phyloP scores from a whole-genome alignment of 2,888 invertebrate genomes.

The Hermaeophaga mercurialis region DNA sequence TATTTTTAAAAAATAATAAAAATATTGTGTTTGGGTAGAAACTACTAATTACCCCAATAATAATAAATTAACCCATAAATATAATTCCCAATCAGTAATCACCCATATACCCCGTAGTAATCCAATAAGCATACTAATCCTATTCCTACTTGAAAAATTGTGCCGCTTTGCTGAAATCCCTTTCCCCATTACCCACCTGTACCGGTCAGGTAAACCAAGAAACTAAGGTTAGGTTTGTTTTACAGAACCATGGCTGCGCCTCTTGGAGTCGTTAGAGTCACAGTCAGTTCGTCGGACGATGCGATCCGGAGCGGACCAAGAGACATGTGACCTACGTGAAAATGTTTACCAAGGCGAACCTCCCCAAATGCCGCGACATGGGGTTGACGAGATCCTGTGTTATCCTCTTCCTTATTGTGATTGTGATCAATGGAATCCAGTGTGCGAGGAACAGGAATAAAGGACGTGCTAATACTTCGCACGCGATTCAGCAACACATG shows the following conservation, averaged over 20 bases:
- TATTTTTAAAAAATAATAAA: too few species aligned
- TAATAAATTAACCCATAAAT: not conserved
- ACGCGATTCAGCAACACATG: slow-evolving; percentile 34
- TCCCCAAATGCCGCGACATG: slow-evolving; percentile 37
- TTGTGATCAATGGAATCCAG: slow-evolving; percentile 34
- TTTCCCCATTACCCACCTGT: slow-evolving; percentile 39
- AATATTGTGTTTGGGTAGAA: too few species aligned
- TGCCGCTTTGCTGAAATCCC: slow-evolving; percentile 25
- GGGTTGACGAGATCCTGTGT: slow-evolving; percentile 30
- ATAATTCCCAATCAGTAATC: not conserved
- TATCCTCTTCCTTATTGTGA: slow-evolving; percentile 34
- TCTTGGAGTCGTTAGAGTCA: slow-evolving; percentile 6
- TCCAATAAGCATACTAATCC: slow-evolving; percentile 5
- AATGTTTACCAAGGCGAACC: slow-evolving; percentile 35
- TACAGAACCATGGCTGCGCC: slow-evolving; percentile 42
- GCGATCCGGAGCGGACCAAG: slow-evolving; percentile 40
- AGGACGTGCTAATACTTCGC: slow-evolving; percentile 30
- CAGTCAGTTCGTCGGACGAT: slow-evolving; percentile 42
- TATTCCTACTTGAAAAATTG: slow-evolving; percentile 3
- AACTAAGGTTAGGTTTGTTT: slow-evolving; percentile 41
- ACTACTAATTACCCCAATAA: not conserved
- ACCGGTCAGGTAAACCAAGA: slow-evolving; percentile 39
- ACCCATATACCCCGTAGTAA: slow-evolving; percentile 12
- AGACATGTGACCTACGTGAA: slow-evolving; percentile 41
- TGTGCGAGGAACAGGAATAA: slow-evolving; percentile 36